Conservation (phyloP, 2,888 invertebrate species). For the Catocala fraxini region DNA sequence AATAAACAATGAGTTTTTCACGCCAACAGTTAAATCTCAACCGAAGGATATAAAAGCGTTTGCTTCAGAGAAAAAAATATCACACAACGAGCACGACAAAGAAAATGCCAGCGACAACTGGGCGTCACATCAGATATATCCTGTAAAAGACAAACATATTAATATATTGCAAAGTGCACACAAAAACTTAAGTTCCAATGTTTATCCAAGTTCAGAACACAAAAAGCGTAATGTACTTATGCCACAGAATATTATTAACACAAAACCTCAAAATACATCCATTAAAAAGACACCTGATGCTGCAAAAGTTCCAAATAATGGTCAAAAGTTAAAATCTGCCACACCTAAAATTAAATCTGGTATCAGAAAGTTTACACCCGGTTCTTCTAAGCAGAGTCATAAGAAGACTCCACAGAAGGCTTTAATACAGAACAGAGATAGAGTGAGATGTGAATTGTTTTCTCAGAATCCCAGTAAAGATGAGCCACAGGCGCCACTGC, state of each 20-base stretch:
- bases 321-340: conserved; percentile 65
- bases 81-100: conserved; percentile 62
- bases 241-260: conserved; percentile 57
- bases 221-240: conserved; percentile 62
- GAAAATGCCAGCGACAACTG: conserved; percentile 65
- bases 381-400: conserved; percentile 67
- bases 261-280: conserved; percentile 50
- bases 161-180: conserved; percentile 50
- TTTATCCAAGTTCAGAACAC: conserved; percentile 55
- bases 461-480: conserved; percentile 59
- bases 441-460: conserved; percentile 76
- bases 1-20: conserved; percentile 59
- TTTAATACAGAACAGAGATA: conserved; percentile 69
- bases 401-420: conserved; percentile 68
- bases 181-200: conserved; percentile 45
- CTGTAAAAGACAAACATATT: conserved; percentile 56
- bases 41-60: conserved; percentile 62
- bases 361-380: conserved; percentile 74
- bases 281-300: conserved; percentile 70
- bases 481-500: conserved; percentile 40
- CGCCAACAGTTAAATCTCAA: conserved; percentile 62
- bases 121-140: conserved; percentile 60
- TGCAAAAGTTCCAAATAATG: conserved; percentile 56
- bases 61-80: conserved; percentile 68
- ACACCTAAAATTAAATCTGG: conserved; percentile 79